Conservation (phyloP, 2,797 vertebrate species). For the Cyprinodon diabolis region DNA sequence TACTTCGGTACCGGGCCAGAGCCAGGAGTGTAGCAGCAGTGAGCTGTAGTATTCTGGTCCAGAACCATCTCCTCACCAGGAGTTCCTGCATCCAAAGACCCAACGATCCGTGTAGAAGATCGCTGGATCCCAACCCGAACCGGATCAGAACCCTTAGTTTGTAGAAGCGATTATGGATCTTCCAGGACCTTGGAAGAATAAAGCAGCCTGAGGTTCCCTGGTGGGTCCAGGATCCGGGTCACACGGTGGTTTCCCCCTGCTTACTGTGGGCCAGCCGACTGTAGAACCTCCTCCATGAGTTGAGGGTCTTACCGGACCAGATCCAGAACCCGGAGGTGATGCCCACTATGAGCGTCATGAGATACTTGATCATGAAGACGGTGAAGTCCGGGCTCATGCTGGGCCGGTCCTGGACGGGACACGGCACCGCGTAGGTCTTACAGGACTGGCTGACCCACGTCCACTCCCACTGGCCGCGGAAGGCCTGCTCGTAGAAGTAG, state of each 20-base stretch:
- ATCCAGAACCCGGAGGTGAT: constrained; percentile 99
- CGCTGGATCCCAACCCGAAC: no score
- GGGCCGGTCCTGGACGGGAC: constrained; percentile 84
- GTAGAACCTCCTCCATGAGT: constrained; percentile 97
- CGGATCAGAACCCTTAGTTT: no score
- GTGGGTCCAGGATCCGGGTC: constrained; percentile 40
- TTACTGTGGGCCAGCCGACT: constrained; percentile 92
- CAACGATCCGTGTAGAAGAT: no score
- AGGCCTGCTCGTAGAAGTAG: constrained; percentile 97
- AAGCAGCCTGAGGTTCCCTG: not conserved
- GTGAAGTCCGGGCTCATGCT: constrained; percentile 95
- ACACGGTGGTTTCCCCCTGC: constrained; percentile 94
- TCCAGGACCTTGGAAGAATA: constrained; percentile 37
- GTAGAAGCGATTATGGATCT: no score
- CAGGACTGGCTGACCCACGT: constrained; percentile 93
- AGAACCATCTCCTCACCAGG: no score
- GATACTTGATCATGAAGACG: constrained; percentile 98
- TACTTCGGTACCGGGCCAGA: no score
- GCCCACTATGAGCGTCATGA: constrained; percentile 97
- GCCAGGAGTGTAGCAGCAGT: no score
- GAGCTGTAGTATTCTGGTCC: no score
- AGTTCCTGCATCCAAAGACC: no score
- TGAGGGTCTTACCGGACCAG: constrained; percentile 97
- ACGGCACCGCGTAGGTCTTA: constrained; percentile 92
- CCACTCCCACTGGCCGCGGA: constrained; percentile 95